Base-by-base conservation (phyloP, 2,888 invertebrate genomes). In the Acrobasis consociella region DNA sequence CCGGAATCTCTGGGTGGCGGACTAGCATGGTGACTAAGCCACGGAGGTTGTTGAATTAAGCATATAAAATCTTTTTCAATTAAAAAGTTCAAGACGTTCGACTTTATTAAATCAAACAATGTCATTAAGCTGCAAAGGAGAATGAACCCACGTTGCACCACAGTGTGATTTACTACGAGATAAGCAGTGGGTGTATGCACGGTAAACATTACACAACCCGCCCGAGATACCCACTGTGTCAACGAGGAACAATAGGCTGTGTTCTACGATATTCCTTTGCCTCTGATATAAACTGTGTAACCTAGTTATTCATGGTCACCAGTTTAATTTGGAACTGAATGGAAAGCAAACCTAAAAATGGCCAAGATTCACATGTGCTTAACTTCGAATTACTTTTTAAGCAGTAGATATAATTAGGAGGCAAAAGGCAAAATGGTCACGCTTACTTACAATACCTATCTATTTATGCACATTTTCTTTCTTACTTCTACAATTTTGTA, bases 91-190 rank as follows among this genome's bases (percentile, higher is more conserved):
- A 22, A 22, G 22, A 22, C 22, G 22, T 22, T 22, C 22, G 22
- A 22, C 22, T 22, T 22, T 22, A 2, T 22, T 22, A 31, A 31
- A 31, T 31, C 31, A 31, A 31, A 31, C 31, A 31, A 22, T 8
- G 5, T 15, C 11, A 58, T 15, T 49, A 60, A 55, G 49, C 17
- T 58, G 11, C 13, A 39, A 60, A 64, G 62, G 64, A 67, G 55
- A 66, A 62, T 62, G 67, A 66, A 69, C 65, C 66, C 37, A 58
- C 49, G 58, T 70, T 65, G 64, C 67, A 65, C 65, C 65, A 62
- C 50, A 55, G 15, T 49, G 60, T 52, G 67, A 70, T 68, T 64
- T 53, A 64, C 60, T 49, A 31, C 15, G 46, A 38, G 69, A 69
- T 69, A 68, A 68, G 58, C 62, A n/a, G 61, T 62, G 64, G 62